A percentile compares a stretch with the other conserved stretches of the same genome.
These are phyloP conservation scores for Fratercula arctica DNA, from an alignment of 2,797 vertebrate genomes.

Conservation along the genomic window DNA sequence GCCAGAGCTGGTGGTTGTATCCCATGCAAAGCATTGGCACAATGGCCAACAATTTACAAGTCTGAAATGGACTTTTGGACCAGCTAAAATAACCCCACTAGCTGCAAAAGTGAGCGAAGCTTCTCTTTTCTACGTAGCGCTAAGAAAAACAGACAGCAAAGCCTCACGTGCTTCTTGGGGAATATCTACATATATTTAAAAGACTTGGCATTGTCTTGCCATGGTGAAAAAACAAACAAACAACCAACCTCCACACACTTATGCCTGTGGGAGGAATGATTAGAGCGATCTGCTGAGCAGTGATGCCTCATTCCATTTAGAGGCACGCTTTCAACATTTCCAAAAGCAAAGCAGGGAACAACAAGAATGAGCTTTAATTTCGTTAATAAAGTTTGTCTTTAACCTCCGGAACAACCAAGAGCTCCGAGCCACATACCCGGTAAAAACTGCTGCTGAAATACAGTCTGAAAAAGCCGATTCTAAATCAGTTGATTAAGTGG, in stretches of 20 bases:
- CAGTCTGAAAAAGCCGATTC: neutral
- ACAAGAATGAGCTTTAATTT: neutral
- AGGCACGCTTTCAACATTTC: neutral
- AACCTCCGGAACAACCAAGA: neutral
- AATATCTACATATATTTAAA: neutral
- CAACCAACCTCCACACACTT: neutral
- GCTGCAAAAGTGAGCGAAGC: neutral
- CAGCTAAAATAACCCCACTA: neutral
- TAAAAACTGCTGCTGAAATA: neutral
- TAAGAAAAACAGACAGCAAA: neutral
- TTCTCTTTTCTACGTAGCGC: neutral
- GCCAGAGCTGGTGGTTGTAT: neutral
- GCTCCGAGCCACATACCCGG: neutral
- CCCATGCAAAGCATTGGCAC: neutral
- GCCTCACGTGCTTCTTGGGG: neutral
- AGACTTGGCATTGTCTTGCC: neutral
- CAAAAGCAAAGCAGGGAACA: neutral
- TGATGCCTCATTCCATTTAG: neutral
- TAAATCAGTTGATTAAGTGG: neutral
- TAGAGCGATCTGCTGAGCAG: neutral
- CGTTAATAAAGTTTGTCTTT: neutral
- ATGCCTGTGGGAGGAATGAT: neutral
- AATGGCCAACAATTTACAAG: neutral
- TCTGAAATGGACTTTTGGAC: neutral
- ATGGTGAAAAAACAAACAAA: neutral